These are phyloP conservation scores for Ataeniobius toweri DNA, from an alignment of 2,797 vertebrate species.

Conservation along the genomic window DNA sequence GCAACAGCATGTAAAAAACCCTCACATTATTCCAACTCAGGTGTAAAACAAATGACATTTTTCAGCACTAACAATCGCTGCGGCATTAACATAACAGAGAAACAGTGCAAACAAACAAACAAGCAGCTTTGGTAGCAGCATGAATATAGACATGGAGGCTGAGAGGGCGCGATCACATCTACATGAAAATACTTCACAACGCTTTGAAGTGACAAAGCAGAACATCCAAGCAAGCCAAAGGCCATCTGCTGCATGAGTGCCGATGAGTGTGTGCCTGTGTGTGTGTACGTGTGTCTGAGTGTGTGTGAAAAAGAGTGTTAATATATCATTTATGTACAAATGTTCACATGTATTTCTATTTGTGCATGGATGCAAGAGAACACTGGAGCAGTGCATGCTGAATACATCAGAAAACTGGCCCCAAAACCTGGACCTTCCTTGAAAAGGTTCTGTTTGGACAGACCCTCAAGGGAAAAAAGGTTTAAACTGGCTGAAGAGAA, in stretches of 20 bases:
- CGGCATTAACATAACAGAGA: constrained; percentile 54
- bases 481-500: constrained; percentile 43
- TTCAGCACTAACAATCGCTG: constrained; percentile 32
- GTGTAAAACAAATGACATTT: constrained; percentile 47
- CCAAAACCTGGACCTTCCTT: not conserved
- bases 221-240: constrained; percentile 67
- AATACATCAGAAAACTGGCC: constrained; percentile 6
- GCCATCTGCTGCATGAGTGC: constrained; percentile 62
- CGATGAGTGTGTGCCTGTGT: constrained; percentile 27
- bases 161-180: constrained; percentile 53
- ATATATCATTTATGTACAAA: constrained; percentile 69
- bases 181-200: constrained; percentile 66
- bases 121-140: constrained; percentile 62
- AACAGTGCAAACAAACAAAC: constrained; percentile 55
- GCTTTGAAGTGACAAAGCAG: constrained; percentile 78
- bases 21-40: constrained; percentile 5
- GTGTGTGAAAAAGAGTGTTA: constrained; percentile 23
- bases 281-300: constrained; percentile 17
- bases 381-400: constrained; percentile 56
- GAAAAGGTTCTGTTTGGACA: not conserved
- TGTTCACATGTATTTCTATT: constrained; percentile 47
- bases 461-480: not conserved
- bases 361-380: constrained; percentile 27
- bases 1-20: not conserved
- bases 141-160: constrained; percentile 52